Evolutionary conservation across 2,888 invertebrate genomes (phyloP).

Genomic region (Drosophila infuscata): DNA sequence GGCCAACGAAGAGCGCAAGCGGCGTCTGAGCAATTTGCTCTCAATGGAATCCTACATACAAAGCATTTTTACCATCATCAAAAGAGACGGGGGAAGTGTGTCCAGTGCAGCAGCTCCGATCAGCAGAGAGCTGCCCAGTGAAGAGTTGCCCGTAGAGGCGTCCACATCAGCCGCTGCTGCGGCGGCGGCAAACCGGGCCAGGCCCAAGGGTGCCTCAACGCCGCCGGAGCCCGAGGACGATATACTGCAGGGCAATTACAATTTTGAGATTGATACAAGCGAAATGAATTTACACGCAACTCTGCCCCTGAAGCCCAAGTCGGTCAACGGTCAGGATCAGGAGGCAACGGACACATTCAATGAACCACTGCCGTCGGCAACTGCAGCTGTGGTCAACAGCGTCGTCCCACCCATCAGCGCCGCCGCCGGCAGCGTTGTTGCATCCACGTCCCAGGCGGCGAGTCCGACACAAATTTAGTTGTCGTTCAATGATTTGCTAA

Average conservation of each 20-base stretch:
- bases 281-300: constrained; percentile 42
- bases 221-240: constrained; percentile 62
- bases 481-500: constrained; percentile 83
- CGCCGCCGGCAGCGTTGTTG: constrained; percentile 42
- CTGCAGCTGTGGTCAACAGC: constrained; percentile 27
- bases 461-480: constrained; percentile 83
- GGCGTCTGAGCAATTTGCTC: constrained; percentile 80
- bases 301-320: constrained; percentile 38
- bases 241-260: constrained; percentile 28
- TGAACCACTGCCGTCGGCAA: constrained; percentile 45
- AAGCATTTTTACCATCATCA: constrained; percentile 83
- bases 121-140: constrained; percentile 53
- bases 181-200: constrained; percentile 55
- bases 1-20: constrained; percentile 81
- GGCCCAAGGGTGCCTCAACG: constrained; percentile 55
- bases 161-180: constrained; percentile 68
- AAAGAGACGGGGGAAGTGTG: constrained; percentile 75
- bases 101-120: constrained; percentile 25
- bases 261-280: constrained; percentile 49
- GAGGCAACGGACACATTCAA: constrained; percentile 8
- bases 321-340: constrained; percentile 33
- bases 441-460: constrained; percentile 70
- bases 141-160: constrained; percentile 62
- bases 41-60: constrained; percentile 85
- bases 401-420: constrained; percentile 27